Percentiles rank a stretch among this genome's conserved stretches.
Conservation (phyloP, 2,888 invertebrate species). For the Apeira syringaria region DNA sequence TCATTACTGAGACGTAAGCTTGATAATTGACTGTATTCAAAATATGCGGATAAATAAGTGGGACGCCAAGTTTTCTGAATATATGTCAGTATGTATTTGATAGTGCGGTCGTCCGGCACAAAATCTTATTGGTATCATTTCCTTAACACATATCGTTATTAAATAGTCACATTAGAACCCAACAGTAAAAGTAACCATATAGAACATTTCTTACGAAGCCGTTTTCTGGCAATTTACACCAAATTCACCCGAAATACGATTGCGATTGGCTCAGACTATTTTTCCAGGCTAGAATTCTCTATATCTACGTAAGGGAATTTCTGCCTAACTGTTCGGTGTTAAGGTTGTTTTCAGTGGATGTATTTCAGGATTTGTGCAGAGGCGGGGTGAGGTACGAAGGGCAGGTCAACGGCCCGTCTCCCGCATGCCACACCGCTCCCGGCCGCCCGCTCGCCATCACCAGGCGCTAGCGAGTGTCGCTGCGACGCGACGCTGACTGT, state of each 20-base stretch:
- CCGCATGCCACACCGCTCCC: slow-evolving; percentile 27
- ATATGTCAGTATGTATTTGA: too few relatives aligned
- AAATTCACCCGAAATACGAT: slow-evolving; percentile 64
- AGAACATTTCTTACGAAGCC: slow-evolving; percentile 30
- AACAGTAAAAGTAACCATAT: slow-evolving; percentile 34
- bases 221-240: slow-evolving; percentile 53
- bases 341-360: slow-evolving; percentile 60
- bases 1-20: too few relatives aligned
- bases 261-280: slow-evolving; percentile 59
- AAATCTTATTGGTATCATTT: slow-evolving; percentile 23
- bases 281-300: slow-evolving; percentile 55
- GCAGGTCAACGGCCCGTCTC: slow-evolving; percentile 64
- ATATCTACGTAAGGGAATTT: slow-evolving; percentile 50
- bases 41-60: too few relatives aligned
- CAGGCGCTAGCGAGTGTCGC: slow-evolving; percentile 37
- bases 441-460: slow-evolving; percentile 34
- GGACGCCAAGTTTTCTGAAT: too few relatives aligned
- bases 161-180: slow-evolving; percentile 33
- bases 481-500: slow-evolving; percentile 12
- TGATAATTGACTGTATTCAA: too few relatives aligned
- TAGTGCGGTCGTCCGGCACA: slow-evolving; percentile 6
- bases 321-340: slow-evolving; percentile 50
- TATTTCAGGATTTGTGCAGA: slow-evolving; percentile 42
- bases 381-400: slow-evolving; percentile 50
- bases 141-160: slow-evolving; percentile 22